Evolutionary conservation across 2,888 invertebrate genomes (phyloP).

Genomic region (Diplolepis rosae): DNA sequence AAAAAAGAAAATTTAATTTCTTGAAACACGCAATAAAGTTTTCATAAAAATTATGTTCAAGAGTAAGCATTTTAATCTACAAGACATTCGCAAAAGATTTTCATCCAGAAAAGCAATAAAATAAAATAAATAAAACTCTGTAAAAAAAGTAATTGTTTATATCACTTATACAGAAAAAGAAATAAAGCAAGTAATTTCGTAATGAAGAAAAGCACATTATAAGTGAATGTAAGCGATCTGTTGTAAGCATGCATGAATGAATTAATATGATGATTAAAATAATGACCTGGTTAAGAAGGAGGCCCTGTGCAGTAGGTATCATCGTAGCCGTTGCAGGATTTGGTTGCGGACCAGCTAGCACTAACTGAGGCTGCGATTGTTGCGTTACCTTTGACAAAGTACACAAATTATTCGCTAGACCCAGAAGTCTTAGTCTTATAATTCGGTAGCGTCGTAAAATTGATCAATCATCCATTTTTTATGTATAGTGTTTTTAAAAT

Average conservation of each 20-base stretch:
- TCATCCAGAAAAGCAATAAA: too few relatives aligned
- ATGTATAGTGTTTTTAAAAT: background rate
- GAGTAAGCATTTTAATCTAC: too few relatives aligned
- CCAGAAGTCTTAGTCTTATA: background rate
- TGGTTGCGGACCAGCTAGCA: slow-evolving; percentile 72
- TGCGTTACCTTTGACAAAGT: slow-evolving; percentile 64
- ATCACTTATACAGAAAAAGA: background rate
- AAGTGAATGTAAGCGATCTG: slow-evolving; percentile 28
- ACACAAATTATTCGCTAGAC: background rate
- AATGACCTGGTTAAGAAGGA: slow-evolving; percentile 72
- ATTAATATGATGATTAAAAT: slow-evolving; percentile 18
- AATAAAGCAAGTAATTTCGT: slow-evolving; percentile 10
- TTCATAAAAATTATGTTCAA: too few relatives aligned
- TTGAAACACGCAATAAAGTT: too few relatives aligned
- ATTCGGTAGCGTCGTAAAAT: background rate
- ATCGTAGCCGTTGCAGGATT: slow-evolving; percentile 70
- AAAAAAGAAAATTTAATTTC: too few relatives aligned
- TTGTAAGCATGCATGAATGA: slow-evolving; percentile 38
- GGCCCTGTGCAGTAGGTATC: slow-evolving; percentile 72
- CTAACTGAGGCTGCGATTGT: slow-evolving; percentile 73
- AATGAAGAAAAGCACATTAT: slow-evolving; percentile 5
- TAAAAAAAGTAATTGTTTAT: background rate
- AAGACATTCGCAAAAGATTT: too few relatives aligned
- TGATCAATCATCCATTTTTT: background rate
- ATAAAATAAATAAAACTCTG: background rate